Base-by-base conservation (phyloP, 2,797 vertebrate species). In the Tokudaia muenninki region DNA sequence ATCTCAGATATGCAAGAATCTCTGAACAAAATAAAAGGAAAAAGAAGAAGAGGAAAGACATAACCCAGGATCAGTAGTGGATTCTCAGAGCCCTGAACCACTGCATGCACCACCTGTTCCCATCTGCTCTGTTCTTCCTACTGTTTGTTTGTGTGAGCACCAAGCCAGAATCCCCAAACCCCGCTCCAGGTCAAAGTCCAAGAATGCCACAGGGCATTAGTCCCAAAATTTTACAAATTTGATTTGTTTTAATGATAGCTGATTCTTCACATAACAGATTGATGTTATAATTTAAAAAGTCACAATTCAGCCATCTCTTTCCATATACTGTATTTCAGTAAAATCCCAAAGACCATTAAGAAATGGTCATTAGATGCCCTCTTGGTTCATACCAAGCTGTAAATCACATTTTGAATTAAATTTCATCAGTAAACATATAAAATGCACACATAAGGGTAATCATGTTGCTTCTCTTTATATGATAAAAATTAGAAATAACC, bases 341-440 rank as follows among this genome's bases (percentile, higher is more conserved):
- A 88, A 95, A 91, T 84, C 77, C 89, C 24, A 52, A 89, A 91
- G 72, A 24, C n/a, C 90, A 86, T 90, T 84, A 80, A 92, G 52
- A 89, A 44, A 92, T 91, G 37, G 55, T 93, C 37, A 80, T 78
- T 75, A 97, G 83, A 87, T 90, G 44, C 14, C 29, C 74, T 79
- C 89, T 95, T 96, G 21, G 90, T 95, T 96, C 63, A 94, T 65
- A 94, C 26, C 80, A 94, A 92, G 92, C 11, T 3, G 0, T 81
- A 95, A 67, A 12, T 95, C 84, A 88, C 83, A 93, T 93, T 96
- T 96, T 91, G 3, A 90, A 91, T 80, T 50, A 95, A 94, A 81
- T n/a, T 57, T 61, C 44, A 74, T 90, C 65, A 93, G 57, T 92
- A 94, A 94, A 12, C 70, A 88, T 21, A 90, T 70, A 94, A 95